Base-by-base conservation (phyloP, 1,140 invertebrate genomes). In the Ooceraea biroi region DNA sequence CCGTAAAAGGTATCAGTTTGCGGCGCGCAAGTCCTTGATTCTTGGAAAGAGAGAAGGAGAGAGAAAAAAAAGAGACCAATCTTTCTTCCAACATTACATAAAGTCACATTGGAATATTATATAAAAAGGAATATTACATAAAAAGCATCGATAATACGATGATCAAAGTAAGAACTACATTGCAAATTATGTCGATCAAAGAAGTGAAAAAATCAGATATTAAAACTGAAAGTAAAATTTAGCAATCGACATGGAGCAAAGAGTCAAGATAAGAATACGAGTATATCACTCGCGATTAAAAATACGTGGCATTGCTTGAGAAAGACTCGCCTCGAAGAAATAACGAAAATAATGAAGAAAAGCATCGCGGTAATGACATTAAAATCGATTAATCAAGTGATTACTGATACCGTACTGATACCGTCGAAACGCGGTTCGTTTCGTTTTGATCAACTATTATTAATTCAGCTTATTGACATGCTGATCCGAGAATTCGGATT, bases 51-150 rank as follows among this genome's bases (percentile, higher is more conserved):
- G 36, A 36, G 36, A 36, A 36, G 7, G 36, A 36, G 7, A 36
- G 36, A 36, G 36, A 36, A 7, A 36, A 36, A 36, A 36, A 36
- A 36, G 7, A 36, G 36, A 36, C 7, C 14, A 1, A 4, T 14
- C 17, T 69, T 63, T 50, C 27, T n/a, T 11, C 25, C 22, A 14
- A 58, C 30, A 80, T 80, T 71, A 58, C 69, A n/a, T 71, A 80
- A 80, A 71, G 41, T 41, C 50, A 77, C 74, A 25, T n/a, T n/a
- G 19, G 57, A 46, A 55, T 57, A 80, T 68, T 78, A 69, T 8
- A 17, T 30, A 36, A 50, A 65, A 77, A n/a, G 19, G 57, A 46
- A 55, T 57, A 80, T 68, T 78, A 69, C 8, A 17, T 30, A 36
- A 50, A 52, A 41, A 52, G 14, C 3, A 57, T 30, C 22, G 50